Evolutionary conservation across 2,113 vertebrate species (phyloP), one percentile per base, ranked within the genome.

Genomic region (Erpornis zantholeuca): DNA sequence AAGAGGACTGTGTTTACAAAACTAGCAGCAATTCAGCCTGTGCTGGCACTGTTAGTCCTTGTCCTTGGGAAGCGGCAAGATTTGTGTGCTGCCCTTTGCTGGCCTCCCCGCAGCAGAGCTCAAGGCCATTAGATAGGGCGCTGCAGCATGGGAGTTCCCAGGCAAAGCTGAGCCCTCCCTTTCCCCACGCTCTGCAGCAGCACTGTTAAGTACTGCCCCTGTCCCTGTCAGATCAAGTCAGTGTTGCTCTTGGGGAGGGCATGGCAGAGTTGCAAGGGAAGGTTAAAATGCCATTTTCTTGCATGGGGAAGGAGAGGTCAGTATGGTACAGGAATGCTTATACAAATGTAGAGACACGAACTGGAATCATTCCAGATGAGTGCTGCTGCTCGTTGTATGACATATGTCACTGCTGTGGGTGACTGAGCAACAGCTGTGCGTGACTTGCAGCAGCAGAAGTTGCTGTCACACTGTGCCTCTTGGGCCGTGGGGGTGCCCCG

Each of bases 381-480:
- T 31, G 50, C 49, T 20, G 50, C 82, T 45, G 78, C 66, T 93
- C 18, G 3, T 66, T 22, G 17, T 60, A 4, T 59, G 79, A 72
- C 63, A 35, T 78, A 45, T 65, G 75, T 93, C 44, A 19, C 40
- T 90, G 61, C 82, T 72, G 49, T n/a, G 75, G 73, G 72, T 78
- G 93, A 84, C 54, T 44, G 69, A 84, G 77, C 90, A 84, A 11
- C 84, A 84, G 77, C 87, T 84, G 88, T 35, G 27, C 3, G 24
- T 52, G 66, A 33, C 78, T 87, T 52, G 7, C 49, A 82, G 87
- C 52, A 20, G 82, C 86, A 90, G 80, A 23, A 83, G 77, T 22
- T 73, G 60, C 86, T 79, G 78, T 70, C 65, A 56, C 33, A 1
- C 23, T 25, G 31, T 28, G 15, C 75, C 40, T 29, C 82, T 47